These are phyloP conservation scores for Macrostomum cliftonense DNA, from an alignment of 2,888 invertebrate species.

Conservation along the genomic window DNA sequence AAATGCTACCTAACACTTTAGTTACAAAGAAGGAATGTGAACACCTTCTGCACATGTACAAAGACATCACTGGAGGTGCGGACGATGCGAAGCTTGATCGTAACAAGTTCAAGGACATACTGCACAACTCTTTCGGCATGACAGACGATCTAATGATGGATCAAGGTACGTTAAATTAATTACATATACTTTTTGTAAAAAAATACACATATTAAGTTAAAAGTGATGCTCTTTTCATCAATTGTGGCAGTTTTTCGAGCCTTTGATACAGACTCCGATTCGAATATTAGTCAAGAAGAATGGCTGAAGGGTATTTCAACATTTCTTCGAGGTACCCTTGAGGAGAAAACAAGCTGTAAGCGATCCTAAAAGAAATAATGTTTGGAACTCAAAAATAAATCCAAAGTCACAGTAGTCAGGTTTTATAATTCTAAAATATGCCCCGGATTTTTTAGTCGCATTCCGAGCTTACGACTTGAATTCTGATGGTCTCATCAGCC, in stretches of 20 bases:
- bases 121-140: slow-evolving; percentile 11
- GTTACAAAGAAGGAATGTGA: slow-evolving; percentile 9
- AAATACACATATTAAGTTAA: too few species aligned
- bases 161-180: slow-evolving; percentile 5
- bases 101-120: slow-evolving; percentile 8
- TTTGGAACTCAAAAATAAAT: too few species aligned
- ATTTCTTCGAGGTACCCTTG: slow-evolving; percentile 51
- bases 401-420: too few species aligned
- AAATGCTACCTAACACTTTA: background rate
- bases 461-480: slow-evolving; percentile 10
- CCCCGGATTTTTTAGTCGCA: slow-evolving; percentile 9
- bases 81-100: slow-evolving; percentile 4
- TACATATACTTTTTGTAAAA: background rate
- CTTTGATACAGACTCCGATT: slow-evolving; percentile 59
- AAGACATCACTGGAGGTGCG: slow-evolving; percentile 1
- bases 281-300: slow-evolving; percentile 46
- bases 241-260: slow-evolving; percentile 40
- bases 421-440: too few species aligned
- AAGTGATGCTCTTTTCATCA: too few species aligned
- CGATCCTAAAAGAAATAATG: too few species aligned
- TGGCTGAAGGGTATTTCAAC: slow-evolving; percentile 58
- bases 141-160: slow-evolving; percentile 10
- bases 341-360: slow-evolving; percentile 48
- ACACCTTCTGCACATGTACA: slow-evolving; percentile 4
- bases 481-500: slow-evolving; percentile 8